These are phyloP conservation scores for Hemibagrus guttatus DNA, from an alignment of 2,797 vertebrate species.

Conservation along the genomic window DNA sequence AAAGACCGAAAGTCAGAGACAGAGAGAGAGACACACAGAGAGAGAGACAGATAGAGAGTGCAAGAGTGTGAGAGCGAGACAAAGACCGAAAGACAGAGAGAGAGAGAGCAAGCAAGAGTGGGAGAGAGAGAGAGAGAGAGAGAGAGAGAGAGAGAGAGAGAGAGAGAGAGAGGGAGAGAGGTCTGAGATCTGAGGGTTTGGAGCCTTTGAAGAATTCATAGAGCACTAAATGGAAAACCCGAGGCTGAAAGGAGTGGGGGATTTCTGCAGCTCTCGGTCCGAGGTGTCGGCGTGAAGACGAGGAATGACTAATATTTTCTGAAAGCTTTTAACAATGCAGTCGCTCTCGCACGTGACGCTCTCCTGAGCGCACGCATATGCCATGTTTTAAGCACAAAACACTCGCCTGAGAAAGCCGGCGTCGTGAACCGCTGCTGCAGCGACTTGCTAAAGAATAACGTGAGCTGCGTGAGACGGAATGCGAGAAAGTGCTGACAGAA, in stretches of 20 bases:
- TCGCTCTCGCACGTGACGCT: not conserved
- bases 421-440: not conserved
- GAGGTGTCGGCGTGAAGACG: slow-evolving; percentile 13
- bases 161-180: not conserved
- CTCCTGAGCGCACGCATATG: not conserved
- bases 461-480: not conserved
- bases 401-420: not conserved
- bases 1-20: too few species aligned
- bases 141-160: too few species aligned
- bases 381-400: not conserved
- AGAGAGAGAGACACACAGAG: too few species aligned
- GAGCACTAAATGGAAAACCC: not conserved
- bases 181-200: not conserved
- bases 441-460: not conserved
- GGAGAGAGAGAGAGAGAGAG: too few species aligned
- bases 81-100: too few species aligned
- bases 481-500: too few species aligned
- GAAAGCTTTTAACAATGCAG: slow-evolving; percentile 37
- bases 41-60: too few species aligned
- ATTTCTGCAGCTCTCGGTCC: slow-evolving; percentile 6
- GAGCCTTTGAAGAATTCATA: slow-evolving; percentile 1
- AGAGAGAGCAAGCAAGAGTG: not conserved
- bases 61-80: too few species aligned
- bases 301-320: slow-evolving; percentile 40
- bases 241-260: not conserved